A percentile compares a stretch with the other conserved stretches of the same genome.
Conservation (phyloP, 2,113 vertebrate genomes). For the Pseudonaja textilis region DNA sequence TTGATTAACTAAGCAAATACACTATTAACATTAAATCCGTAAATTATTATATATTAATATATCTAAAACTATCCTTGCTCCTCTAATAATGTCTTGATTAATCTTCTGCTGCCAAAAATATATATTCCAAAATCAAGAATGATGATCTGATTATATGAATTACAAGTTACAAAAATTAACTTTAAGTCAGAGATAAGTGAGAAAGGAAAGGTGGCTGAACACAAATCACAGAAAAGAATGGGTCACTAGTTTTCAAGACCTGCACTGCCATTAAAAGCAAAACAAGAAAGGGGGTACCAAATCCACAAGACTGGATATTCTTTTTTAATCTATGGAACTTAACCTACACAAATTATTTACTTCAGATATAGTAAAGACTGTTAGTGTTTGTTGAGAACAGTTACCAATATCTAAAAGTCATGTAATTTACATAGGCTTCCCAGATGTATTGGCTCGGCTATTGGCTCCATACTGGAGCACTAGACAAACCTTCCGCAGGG, state of each 20-base stretch:
- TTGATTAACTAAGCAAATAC: not conserved
- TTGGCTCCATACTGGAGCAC: not conserved
- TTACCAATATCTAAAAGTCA: not conserved
- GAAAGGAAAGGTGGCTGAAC: not conserved
- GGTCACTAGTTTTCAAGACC: not conserved
- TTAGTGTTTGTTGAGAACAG: not conserved
- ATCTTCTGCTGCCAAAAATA: not conserved
- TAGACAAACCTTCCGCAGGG: not conserved
- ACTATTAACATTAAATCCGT: not conserved
- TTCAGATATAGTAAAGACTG: not conserved
- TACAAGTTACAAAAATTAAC: not conserved
- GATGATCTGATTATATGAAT: not conserved
- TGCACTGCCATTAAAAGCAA: not conserved
- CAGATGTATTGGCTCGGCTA: not conserved
- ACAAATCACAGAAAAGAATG: not conserved
- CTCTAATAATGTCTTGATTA: not conserved
- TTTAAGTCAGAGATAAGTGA: not conserved
- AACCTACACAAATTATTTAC: not conserved
- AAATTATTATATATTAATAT: not conserved
- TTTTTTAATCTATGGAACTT: not conserved
- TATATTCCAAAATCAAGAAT: not conserved
- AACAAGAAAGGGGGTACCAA: not conserved
- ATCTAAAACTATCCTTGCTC: not conserved
- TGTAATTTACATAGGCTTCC: not conserved
- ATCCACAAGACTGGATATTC: not conserved